Base-by-base conservation (phyloP, 1,140 invertebrate species). In the Drosophila tristis region DNA sequence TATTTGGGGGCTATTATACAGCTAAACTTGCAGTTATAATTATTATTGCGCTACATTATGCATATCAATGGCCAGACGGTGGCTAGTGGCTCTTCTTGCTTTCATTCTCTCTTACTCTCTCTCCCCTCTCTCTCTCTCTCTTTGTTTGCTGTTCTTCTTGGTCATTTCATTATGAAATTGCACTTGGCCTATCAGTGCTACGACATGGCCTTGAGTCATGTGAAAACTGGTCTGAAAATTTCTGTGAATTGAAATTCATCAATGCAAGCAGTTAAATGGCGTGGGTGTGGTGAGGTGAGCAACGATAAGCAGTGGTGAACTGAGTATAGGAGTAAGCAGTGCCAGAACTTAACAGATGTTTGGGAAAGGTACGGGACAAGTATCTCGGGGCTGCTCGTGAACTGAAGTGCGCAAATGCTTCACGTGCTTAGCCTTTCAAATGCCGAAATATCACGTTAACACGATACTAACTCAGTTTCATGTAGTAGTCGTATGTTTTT, bases 171-270 rank as follows among this genome's bases (percentile, higher is more conserved):
- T 78, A 81, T 75, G 72, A 75, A 66, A 75, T 75, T 42, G 7
- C 16, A n/a, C 5, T 25, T 9, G 44, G 13, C 20, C 43, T 35
- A 48, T 49, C 35, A 42, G 29, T 9, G 23, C 31, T 0, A 2
- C 11, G 23, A 31, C 44, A 23, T 25, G 26, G 43, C 71, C 80
- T 74, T 80, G 80, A 85, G 63, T 61, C 68, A 66, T 75, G 71
- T 15, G 25, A 57, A 45, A 45, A 71, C 56, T 43, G 53, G 26
- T 29, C 2, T n/a, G 43, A 68, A 68, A 29, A 31, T 6, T 51
- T 81, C 79, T 72, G 64, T 77, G 59, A 80, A 54, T 58, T 55
- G 59, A 78, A 57, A 39, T 60, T 45, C 39, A 29, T 51, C 13
- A 35, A 47, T 11, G 6, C 15, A 35, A 39, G 51, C 31, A 54